Evolutionary conservation across 1,140 invertebrate genomes (phyloP), one percentile per base, ranked within the genome.

Genomic region (Sinonovacula constricta): DNA sequence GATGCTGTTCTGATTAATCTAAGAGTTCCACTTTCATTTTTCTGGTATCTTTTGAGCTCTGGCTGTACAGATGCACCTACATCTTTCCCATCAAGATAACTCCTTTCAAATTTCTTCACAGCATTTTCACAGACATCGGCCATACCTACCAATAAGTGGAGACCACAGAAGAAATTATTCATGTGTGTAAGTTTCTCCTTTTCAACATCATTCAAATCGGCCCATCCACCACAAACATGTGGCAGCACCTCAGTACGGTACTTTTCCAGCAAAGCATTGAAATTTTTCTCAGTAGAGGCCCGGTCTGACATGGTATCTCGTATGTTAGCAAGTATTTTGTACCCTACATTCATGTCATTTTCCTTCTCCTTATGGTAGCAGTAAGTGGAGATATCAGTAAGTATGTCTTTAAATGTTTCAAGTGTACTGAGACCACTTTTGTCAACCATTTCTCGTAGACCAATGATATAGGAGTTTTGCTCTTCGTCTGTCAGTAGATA

Each of bases 131-230:
- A 62, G 7, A 49, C 54, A n/a, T 81, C 79, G 49, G 72, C 72
- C 34, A 81, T 67, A 49, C 63, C 57, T 3, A 81, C 63, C 14
- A 78, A 45, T 34, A 62, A 30, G 69, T 78, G 72, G 2, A 77
- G 59, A 15, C 67, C 67, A 57, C 26, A 72, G 59, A 79, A 69
- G 36, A n/a, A 54, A 18, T 18, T 69, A 30, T 3, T 26, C 12
- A n/a, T n/a, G 15, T 15, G 26, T 31, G 30, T 33, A 31, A 14
- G 22, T 30, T 18, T 7, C n/a, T n/a, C 14, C 36, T 15, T 30
- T 15, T 76, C 1, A 10, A 66, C 62, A 30, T 69, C 66, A 53
- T 33, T 5, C 10, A 78, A 30, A 0, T 70, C n/a, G 3, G 60
- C 24, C 75, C 57, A 78, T 45, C 33, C 14, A 33, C 62, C n/a